Evolutionary conservation across 2,888 invertebrate species (phyloP).

Genomic region (Parnassius glacialis): DNA sequence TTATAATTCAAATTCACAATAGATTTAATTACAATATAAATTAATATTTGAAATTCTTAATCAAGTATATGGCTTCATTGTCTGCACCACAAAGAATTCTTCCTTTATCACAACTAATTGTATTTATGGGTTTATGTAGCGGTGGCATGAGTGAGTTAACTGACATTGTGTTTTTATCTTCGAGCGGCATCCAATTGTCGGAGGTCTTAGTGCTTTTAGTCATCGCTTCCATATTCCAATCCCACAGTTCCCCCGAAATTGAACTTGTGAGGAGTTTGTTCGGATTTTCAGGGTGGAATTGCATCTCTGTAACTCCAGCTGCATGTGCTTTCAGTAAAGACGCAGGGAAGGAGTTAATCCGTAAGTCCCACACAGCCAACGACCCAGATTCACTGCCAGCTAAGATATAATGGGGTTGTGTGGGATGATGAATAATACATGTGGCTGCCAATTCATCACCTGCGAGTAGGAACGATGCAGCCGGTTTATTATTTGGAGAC

Average conservation of each 20-base stretch:
- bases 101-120: conserved; percentile 87
- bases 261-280: conserved; percentile 92
- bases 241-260: conserved; percentile 86
- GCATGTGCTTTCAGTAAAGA: conserved; percentile 90
- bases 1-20: no score
- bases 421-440: conserved; percentile 90
- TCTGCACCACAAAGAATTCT: conserved; percentile 92
- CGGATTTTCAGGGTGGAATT: conserved; percentile 92
- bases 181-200: conserved; percentile 84
- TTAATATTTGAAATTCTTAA: conserved; percentile 83
- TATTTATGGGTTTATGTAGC: conserved; percentile 90
- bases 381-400: conserved; percentile 94
- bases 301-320: conserved; percentile 89
- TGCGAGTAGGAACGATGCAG: conserved; percentile 86
- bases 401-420: conserved; percentile 90
- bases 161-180: conserved; percentile 85
- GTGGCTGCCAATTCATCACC: conserved; percentile 88
- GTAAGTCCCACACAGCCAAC: conserved; percentile 93
- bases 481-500: conserved; percentile 81
- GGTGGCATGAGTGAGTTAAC: conserved; percentile 87
- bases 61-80: conserved; percentile 92
- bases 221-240: conserved; percentile 88
- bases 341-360: conserved; percentile 90
- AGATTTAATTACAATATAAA: conserved; percentile 5
- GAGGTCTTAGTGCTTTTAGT: conserved; percentile 60